Conservation (phyloP, 2,113 vertebrate genomes). For the Oxyruncus cristatus region DNA sequence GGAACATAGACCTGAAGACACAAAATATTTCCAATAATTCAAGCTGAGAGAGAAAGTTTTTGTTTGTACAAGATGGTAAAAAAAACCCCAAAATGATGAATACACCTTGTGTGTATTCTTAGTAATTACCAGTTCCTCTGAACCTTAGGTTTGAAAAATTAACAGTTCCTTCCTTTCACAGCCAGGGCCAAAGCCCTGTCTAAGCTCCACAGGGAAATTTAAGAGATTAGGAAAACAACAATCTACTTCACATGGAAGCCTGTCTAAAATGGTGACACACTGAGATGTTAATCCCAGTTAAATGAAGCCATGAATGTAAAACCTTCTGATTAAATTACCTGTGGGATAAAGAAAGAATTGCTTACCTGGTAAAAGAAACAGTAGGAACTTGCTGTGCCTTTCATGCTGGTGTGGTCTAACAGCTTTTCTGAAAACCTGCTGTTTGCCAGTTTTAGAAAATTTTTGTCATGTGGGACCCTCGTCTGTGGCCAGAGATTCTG, state of each 20-base stretch:
- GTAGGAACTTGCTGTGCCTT: background rate
- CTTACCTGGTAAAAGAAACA: background rate
- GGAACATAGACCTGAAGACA: background rate
- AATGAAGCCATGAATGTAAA: background rate
- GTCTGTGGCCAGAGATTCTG: background rate
- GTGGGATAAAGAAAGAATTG: background rate
- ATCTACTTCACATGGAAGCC: background rate
- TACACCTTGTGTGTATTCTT: background rate
- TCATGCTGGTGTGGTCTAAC: background rate
- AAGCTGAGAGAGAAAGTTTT: background rate
- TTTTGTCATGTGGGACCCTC: background rate
- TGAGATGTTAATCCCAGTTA: slow-evolving; percentile 7
- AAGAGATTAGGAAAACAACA: background rate
- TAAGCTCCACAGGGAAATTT: background rate
- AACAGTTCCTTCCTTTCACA: background rate
- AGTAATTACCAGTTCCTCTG: background rate
- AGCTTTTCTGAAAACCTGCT: background rate
- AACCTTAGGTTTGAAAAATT: background rate
- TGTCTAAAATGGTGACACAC: background rate
- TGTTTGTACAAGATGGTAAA: background rate
- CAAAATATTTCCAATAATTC: background rate
- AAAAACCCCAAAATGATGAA: background rate
- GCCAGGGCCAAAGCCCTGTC: background rate
- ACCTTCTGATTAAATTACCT: background rate
- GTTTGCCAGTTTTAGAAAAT: background rate